Evolutionary conservation across 2,888 invertebrate species (phyloP).

Genomic region (Xylota sylvarum): DNA sequence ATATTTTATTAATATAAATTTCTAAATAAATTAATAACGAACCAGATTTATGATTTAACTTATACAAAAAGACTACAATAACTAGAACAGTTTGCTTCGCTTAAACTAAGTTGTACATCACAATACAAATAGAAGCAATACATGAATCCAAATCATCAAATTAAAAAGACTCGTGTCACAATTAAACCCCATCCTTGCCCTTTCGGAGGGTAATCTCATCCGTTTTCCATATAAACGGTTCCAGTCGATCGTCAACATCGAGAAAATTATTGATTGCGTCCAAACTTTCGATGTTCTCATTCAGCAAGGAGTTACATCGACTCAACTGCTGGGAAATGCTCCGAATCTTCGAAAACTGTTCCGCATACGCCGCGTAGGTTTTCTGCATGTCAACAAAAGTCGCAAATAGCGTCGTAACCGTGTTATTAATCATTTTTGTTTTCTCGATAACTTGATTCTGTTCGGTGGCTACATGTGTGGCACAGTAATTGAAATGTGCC

Average conservation of each 20-base stretch:
- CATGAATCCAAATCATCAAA: not conserved
- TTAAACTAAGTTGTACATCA: constrained; percentile 51
- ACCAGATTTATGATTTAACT: constrained; percentile 9
- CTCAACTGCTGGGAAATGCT: constrained; percentile 93
- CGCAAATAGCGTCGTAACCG: constrained; percentile 89
- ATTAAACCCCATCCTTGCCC: constrained; percentile 30
- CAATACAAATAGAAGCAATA: constrained; percentile 42
- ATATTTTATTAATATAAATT: constrained; percentile 36
- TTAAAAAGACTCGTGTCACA: not conserved
- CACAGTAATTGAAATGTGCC: constrained; percentile 92
- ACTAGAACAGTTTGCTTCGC: constrained; percentile 26
- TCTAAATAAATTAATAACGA: constrained; percentile 41
- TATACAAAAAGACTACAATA: constrained; percentile 5
- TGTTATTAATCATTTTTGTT: constrained; percentile 90
- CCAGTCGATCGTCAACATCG: constrained; percentile 92
- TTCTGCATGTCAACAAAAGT: constrained; percentile 92
- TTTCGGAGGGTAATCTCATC: constrained; percentile 82
- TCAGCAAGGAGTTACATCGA: constrained; percentile 92
- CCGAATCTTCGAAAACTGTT: constrained; percentile 92
- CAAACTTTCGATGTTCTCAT: constrained; percentile 93
- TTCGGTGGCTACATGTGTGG: constrained; percentile 92
- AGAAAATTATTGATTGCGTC: constrained; percentile 93
- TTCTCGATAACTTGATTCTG: constrained; percentile 90
- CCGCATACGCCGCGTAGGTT: constrained; percentile 93
- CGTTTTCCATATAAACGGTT: constrained; percentile 96